Base-by-base conservation (phyloP, 2,113 vertebrate species). In the Anolis carolinensis region DNA sequence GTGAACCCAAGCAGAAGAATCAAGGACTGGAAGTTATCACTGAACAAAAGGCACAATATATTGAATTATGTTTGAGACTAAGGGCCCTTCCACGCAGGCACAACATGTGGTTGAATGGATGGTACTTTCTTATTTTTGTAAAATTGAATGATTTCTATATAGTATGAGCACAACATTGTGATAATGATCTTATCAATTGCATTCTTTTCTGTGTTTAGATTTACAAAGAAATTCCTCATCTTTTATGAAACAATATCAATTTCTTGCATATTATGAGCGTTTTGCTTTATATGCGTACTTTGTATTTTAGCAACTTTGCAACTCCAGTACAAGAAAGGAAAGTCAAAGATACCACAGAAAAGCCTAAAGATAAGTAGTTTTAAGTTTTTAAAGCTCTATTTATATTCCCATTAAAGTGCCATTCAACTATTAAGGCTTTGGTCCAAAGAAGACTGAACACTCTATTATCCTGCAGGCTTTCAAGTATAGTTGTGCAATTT, bases 401-500 rank as follows among this genome's bases (percentile, higher is more conserved):
- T 92, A 93, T 82, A 87, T 87, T 76, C 80, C 91, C 93, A 91
- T 92, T 89, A 89, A 86, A 93, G 82, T 87, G 59, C 87, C 59
- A 79, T 27, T 83, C 87, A 81, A 73, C 88, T 92, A 92, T 75
- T 52, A 90, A 90, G 23, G 4, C 83, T 85, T 91, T 70, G 84
- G 81, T 89, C 89, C 82, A 94, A 94, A 94, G 93, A 89, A 34
- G 55, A 93, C 48, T 90, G 80, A 72, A 63, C 89, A 92, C 93
- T 92, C 92, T 88, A 90, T 94, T 95, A 87, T 91, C 86, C 63
- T 23, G 6, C 78, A 89, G 84, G 91, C 92, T 95, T 96, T 94
- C 95, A 92, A 95, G 92, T 74, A 77, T 89, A 96, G 90, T 30
- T 91, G 92, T 91, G 92, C 92, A 95, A 94, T 93, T 95, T 92